Conservation (phyloP, 2,797 vertebrate genomes). For the Enteromius anoplus region DNA sequence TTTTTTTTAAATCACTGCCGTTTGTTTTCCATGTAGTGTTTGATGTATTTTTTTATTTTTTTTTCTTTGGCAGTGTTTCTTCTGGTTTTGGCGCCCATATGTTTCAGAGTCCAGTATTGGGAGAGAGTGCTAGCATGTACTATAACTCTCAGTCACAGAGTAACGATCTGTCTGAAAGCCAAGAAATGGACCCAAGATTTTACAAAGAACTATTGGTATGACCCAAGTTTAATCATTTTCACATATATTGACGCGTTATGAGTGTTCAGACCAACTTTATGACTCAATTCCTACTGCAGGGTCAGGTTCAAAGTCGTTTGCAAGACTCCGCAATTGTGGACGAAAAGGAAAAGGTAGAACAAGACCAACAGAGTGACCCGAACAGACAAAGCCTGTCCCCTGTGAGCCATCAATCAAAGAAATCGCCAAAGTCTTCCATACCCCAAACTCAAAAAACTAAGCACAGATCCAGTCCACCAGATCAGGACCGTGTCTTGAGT, state of each 20-base stretch:
- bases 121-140: conserved; percentile 75
- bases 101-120: conserved; percentile 72
- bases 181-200: conserved; percentile 76
- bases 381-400: conserved; percentile 50
- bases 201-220: conserved; percentile 89
- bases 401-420: background rate
- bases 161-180: conserved; percentile 57
- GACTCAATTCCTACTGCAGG: conserved; percentile 70
- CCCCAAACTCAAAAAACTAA: conserved; percentile 59
- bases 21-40: background rate
- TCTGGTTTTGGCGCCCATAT: conserved; percentile 54
- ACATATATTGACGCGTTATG: background rate
- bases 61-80: background rate
- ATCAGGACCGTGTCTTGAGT: conserved; percentile 78
- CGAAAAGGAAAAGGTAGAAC: conserved; percentile 61
- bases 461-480: conserved; percentile 52
- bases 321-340: conserved; percentile 72
- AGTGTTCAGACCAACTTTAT: background rate
- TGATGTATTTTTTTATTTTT: background rate
- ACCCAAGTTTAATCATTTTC: background rate
- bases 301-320: conserved; percentile 85
- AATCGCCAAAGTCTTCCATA: conserved; percentile 58
- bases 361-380: conserved; percentile 51
- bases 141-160: conserved; percentile 68
- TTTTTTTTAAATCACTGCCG: background rate